Percentiles rank a stretch among this genome's conserved stretches.
Evolutionary conservation across 1,140 invertebrate species (phyloP).

Genomic region (Nasonia longicornis): DNA sequence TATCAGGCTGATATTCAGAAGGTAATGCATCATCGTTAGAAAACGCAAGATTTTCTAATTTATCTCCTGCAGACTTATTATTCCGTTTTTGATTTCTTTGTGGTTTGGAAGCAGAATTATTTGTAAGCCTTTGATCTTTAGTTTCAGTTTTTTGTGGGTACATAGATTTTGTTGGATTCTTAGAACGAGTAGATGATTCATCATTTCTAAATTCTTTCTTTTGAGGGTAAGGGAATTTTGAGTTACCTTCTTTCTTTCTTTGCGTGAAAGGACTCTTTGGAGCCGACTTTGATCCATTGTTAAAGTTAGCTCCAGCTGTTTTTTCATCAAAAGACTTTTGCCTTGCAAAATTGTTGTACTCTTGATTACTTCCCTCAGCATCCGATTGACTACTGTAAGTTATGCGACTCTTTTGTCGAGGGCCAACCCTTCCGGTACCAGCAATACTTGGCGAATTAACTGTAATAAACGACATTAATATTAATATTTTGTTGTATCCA

Average conservation of each 20-base stretch:
- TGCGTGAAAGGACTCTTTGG: constrained; percentile 55
- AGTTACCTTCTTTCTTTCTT: constrained; percentile 53
- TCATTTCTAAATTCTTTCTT: constrained; percentile 52
- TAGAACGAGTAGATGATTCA: constrained; percentile 45
- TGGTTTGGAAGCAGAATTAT: constrained; percentile 41
- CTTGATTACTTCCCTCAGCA: constrained; percentile 50
- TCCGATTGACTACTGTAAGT: constrained; percentile 65
- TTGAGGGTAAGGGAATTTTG: constrained; percentile 52
- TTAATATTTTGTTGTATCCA: not conserved
- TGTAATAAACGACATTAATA: constrained; percentile 51
- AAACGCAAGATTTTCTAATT: not conserved
- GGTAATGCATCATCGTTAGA: constrained; percentile 45
- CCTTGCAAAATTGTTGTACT: constrained; percentile 49
- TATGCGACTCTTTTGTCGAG: constrained; percentile 63
- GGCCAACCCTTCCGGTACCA: constrained; percentile 67
- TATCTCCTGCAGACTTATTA: constrained; percentile 31
- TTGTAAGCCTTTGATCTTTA: constrained; percentile 41
- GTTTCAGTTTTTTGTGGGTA: constrained; percentile 29
- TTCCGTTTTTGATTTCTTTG: constrained; percentile 46
- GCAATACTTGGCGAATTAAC: constrained; percentile 64
- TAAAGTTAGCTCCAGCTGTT: constrained; percentile 44
- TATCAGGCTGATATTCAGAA: constrained; percentile 43
- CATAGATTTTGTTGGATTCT: constrained; percentile 46
- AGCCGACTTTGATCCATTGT: constrained; percentile 50
- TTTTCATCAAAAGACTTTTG: constrained; percentile 61